These are phyloP conservation scores for Tetheella fluctuosa DNA, from an alignment of 2,888 invertebrate genomes.

Conservation along the genomic window DNA sequence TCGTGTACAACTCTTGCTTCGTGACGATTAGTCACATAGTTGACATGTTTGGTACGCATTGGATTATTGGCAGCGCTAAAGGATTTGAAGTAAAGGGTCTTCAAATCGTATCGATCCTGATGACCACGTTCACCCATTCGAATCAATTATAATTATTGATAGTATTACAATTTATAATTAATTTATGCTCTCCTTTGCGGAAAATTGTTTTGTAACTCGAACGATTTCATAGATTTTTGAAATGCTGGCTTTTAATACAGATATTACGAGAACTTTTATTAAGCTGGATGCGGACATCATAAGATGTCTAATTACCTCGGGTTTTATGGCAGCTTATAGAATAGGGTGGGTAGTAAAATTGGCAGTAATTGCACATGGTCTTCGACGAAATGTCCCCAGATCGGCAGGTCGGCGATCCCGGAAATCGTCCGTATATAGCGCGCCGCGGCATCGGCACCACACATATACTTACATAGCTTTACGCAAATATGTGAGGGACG, in stretches of 20 bases:
- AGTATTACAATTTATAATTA: constrained; percentile 27
- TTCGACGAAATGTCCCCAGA: constrained; percentile 40
- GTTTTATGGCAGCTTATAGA: neutral
- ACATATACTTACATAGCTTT: constrained; percentile 8
- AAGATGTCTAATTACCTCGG: neutral
- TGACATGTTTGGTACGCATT: neutral
- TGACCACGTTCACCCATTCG: constrained; percentile 20
- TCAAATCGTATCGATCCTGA: neutral
- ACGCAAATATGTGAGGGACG: neutral
- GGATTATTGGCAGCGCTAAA: neutral
- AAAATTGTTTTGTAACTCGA: constrained; percentile 18
- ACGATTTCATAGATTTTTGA: neutral
- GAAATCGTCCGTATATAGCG: constrained; percentile 61
- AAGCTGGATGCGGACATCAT: neutral
- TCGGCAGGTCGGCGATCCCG: constrained; percentile 62
- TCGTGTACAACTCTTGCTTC: neutral
- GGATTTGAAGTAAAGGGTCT: neutral
- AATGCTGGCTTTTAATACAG: neutral
- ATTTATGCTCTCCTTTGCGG: constrained; percentile 26
- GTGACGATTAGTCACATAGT: neutral
- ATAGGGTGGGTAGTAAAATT: neutral
- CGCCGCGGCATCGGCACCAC: constrained; percentile 28
- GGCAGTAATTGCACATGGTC: constrained; percentile 13
- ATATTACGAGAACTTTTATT: neutral
- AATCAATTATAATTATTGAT: constrained; percentile 35